A percentile compares a stretch with the other conserved stretches of the same genome.
These are phyloP conservation scores for Drosophila melanica DNA, from an alignment of 1,140 invertebrate species.

Conservation along the genomic window DNA sequence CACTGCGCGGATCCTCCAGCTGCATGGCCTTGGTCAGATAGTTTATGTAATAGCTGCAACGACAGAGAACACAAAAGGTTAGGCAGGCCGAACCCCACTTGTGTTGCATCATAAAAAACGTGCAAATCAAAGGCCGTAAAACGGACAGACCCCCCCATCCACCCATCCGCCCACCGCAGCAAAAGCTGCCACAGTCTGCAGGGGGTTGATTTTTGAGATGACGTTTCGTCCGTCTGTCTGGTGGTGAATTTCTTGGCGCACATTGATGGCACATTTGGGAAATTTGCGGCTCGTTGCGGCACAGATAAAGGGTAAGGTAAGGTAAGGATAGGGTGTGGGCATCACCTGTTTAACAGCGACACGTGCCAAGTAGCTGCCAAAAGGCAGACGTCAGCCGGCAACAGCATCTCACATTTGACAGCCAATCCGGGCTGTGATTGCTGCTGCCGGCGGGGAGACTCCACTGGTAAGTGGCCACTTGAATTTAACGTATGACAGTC, in stretches of 20 bases:
- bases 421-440: conserved; percentile 67
- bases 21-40: conserved; percentile 89
- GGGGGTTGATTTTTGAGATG: conserved; percentile 49
- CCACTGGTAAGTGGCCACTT: conserved; percentile 62
- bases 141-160: conserved; percentile 10
- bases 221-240: conserved; percentile 1
- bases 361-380: conserved; percentile 80
- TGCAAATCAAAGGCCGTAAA: conserved; percentile 67
- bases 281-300: conserved; percentile 24
- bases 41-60: conserved; percentile 90
- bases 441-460: conserved; percentile 26
- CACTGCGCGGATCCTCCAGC: conserved; percentile 87
- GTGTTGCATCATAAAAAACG: conserved; percentile 43
- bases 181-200: conserved; percentile 39
- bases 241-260: conserved; percentile 53
- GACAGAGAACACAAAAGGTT: conserved; percentile 20
- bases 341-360: conserved; percentile 51
- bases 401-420: conserved; percentile 60
- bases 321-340: not conserved
- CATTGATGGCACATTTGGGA: conserved; percentile 56
- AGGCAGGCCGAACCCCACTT: conserved; percentile 1
- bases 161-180: not conserved
- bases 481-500: conserved; percentile 77
- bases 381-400: conserved; percentile 49
- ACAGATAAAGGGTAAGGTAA: conserved; percentile 38